These are phyloP conservation scores for Xiphophorus hellerii DNA, from an alignment of 2,113 vertebrate species.

Conservation along the genomic window DNA sequence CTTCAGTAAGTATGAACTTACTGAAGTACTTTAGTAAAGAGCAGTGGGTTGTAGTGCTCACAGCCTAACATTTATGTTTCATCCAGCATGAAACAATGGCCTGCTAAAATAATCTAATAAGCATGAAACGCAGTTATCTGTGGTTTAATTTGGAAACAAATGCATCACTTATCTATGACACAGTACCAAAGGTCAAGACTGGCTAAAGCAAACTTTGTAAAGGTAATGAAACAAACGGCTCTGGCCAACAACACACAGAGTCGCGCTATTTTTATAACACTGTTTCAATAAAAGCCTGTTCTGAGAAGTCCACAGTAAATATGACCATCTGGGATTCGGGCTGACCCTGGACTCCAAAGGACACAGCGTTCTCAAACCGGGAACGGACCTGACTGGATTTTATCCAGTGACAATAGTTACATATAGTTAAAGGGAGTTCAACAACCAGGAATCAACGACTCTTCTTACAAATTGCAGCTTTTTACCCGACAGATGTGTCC, in stretches of 20 bases:
- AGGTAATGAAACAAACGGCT: not conserved
- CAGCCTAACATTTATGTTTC: not conserved
- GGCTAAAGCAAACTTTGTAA: not conserved
- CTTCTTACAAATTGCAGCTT: not conserved
- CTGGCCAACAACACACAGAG: not conserved
- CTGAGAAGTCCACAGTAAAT: not conserved
- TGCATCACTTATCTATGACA: not conserved
- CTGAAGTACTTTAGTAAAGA: not conserved
- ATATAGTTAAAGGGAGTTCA: not conserved
- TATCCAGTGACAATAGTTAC: not conserved
- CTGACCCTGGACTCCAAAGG: conserved; percentile 23
- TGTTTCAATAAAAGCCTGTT: not conserved
- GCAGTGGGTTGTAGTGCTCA: too few species aligned
- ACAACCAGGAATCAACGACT: not conserved
- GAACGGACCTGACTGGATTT: not conserved
- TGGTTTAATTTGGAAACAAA: not conserved
- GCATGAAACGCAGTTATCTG: not conserved
- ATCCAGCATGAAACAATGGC: not conserved
- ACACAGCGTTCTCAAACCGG: conserved; percentile 26
- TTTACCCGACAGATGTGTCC: not conserved
- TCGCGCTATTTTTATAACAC: not conserved
- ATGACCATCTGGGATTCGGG: not conserved
- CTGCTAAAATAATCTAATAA: not conserved
- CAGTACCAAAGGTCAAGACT: conserved; percentile 27
- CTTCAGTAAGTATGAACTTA: not conserved